Percentiles rank a stretch among this genome's conserved stretches.
Evolutionary conservation across 1,140 invertebrate species (phyloP).

Genomic region (Sitobion miscanthi): DNA sequence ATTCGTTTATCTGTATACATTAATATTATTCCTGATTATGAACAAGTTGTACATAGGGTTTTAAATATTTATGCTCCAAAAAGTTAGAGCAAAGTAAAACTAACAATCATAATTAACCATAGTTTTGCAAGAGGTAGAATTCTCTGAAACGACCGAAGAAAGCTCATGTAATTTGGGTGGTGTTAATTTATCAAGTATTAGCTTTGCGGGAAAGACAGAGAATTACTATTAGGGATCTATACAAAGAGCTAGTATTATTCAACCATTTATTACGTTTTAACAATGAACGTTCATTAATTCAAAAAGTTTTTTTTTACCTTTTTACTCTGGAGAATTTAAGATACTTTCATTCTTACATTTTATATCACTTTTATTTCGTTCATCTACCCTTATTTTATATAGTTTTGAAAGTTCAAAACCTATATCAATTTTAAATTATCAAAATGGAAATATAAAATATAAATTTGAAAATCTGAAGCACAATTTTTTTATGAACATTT

Average conservation of each 20-base stretch:
- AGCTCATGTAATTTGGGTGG: not conserved
- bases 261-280: not conserved
- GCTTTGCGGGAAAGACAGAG: not conserved
- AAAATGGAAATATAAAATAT: not conserved
- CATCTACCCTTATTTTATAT: not conserved
- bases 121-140: not conserved
- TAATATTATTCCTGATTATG: not conserved
- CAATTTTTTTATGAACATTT: too few species aligned
- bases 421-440: not conserved
- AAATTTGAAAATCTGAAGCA: not conserved
- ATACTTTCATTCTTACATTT: not conserved
- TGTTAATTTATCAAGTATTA: constrained; percentile 10
- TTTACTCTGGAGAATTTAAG: not conserved
- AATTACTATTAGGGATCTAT: not conserved
- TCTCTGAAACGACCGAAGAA: not conserved
- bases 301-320: not conserved
- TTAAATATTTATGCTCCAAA: not conserved
- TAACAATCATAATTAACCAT: constrained; percentile 1
- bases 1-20: not conserved
- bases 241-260: not conserved
- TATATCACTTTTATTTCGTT: not conserved
- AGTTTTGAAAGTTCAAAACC: not conserved
- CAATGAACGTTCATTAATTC: constrained; percentile 5
- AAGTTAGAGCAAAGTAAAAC: not conserved
- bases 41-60: not conserved